Base-by-base conservation (phyloP, 2,888 invertebrate species). In the Sisyra nigra region DNA sequence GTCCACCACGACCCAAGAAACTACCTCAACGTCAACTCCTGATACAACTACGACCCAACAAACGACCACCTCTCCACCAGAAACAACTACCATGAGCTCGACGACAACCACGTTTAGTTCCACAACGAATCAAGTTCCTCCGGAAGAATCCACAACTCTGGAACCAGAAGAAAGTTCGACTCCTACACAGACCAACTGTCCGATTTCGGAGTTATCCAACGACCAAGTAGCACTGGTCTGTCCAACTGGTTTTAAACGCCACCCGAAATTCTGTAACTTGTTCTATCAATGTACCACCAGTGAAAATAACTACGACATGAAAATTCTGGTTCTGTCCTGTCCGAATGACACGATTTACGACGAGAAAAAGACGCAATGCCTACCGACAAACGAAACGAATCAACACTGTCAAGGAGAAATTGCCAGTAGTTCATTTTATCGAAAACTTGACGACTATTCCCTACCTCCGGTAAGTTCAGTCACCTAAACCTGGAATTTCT, bases 281-380 rank as follows among this genome's bases (percentile, higher is more conserved):
- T 86, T 87, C 64, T 88, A 88, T 57, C 87, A 87, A 59, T 88
- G 87, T 53, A 79, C 77, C 13, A 73, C 72, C 50, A 70, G 71
- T 45, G 65, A 72, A 6, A 69, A 74, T 19, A 74, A 64, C 37
- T 74, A 76, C 55, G 79, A 85, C 49, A 63, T 80, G n/a, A 84
- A 80, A 56, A 69, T 86, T 47, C 69, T 82, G 2, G 71, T 76
- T 7, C 72, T 87, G 51, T 75, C 75, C 49, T 88, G 87, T 59
- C 84, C 85, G 9, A 76, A 79, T 49, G 75, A 75, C 45, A 83
- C 82, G 0, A 72, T 84, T 41, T 88, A 76, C 53, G 81, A 85
- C 53, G 79, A 85, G 54, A 64, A 66, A 46, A 71, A 75, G 54
- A 71, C 76, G 41, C 76, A 84, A 54, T 88, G 87, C 57, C 66